These are phyloP conservation scores for Drosophila borealis DNA, from an alignment of 2,888 invertebrate genomes.

Conservation along the genomic window DNA sequence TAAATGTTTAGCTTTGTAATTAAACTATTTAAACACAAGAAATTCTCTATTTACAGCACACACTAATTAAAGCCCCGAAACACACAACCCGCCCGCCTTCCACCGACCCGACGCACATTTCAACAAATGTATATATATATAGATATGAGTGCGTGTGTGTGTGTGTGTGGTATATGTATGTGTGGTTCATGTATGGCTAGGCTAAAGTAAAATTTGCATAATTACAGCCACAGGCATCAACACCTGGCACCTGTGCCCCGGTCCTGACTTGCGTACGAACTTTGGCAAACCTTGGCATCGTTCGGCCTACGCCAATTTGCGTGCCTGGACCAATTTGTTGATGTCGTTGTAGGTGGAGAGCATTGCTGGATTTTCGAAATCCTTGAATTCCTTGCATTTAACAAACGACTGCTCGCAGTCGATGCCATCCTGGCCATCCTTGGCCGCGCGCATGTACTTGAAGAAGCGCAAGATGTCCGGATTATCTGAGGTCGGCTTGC, in stretches of 20 bases:
- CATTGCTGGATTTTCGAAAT: constrained; percentile 92
- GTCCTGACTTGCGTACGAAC: constrained; percentile 57
- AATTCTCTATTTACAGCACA: constrained; percentile 69
- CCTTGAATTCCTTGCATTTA: constrained; percentile 88
- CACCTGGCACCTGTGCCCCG: constrained; percentile 25
- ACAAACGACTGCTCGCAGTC: constrained; percentile 90
- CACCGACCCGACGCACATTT: constrained; percentile 12
- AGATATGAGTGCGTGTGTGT: constrained; percentile 3
- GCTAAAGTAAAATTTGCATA: constrained; percentile 78
- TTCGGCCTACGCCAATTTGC: constrained; percentile 85
- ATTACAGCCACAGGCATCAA: constrained; percentile 56
- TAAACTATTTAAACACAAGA: constrained; percentile 67
- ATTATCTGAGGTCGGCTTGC: constrained; percentile 94
- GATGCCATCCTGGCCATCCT: constrained; percentile 93
- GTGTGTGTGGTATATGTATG: constrained; percentile 25
- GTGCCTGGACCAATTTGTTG: constrained; percentile 93
- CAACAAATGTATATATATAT: constrained; percentile 12
- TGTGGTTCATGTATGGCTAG: constrained; percentile 49
- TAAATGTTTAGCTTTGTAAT: constrained; percentile 49
- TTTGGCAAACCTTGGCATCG: constrained; percentile 14
- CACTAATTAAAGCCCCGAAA: constrained; percentile 60
- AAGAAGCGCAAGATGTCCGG: constrained; percentile 95
- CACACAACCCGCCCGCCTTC: constrained; percentile 16
- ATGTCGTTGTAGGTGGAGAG: constrained; percentile 94
- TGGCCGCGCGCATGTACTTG: constrained; percentile 95